phyloP scores from a whole-genome alignment of 2,797 vertebrate genomes.

The Cyclopterus lumpus region DNA sequence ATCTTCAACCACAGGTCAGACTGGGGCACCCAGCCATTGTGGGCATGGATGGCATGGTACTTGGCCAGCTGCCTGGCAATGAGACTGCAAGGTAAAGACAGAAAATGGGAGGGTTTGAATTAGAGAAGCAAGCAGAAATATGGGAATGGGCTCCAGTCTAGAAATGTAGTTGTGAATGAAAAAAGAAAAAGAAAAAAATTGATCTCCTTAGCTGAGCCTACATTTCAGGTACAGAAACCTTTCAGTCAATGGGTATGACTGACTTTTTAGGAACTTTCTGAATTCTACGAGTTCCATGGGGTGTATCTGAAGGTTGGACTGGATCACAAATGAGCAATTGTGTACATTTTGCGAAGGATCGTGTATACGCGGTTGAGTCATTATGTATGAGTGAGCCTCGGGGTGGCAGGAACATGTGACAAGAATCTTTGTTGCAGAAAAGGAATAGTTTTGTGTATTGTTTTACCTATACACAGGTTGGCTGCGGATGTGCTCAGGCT shows the following conservation, averaged over 20 bases:
- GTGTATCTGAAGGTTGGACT: not conserved
- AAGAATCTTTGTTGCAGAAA: not conserved
- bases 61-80: slow-evolving; percentile 96
- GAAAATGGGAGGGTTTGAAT: not conserved
- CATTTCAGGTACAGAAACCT: too few relatives aligned
- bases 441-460: rapidly evolving
- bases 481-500: slow-evolving; percentile 92
- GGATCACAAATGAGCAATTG: too few relatives aligned
- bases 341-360: too few relatives aligned
- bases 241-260: too few relatives aligned
- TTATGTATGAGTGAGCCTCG: not conserved
- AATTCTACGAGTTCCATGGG: too few relatives aligned
- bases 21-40: slow-evolving; percentile 98
- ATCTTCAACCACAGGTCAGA: slow-evolving; percentile 97
- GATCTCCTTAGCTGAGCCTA: too few relatives aligned
- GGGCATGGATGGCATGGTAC: slow-evolving; percentile 97
- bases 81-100: slow-evolving; percentile 80
- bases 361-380: not conserved
- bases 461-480: slow-evolving; percentile 90
- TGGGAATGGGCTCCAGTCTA: not conserved
- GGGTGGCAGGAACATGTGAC: not conserved
- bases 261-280: too few relatives aligned
- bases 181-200: too few relatives aligned
- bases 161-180: not conserved
- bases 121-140: not conserved